Conservation (phyloP, 2,113 vertebrate genomes). For the Guaruba guarouba region DNA sequence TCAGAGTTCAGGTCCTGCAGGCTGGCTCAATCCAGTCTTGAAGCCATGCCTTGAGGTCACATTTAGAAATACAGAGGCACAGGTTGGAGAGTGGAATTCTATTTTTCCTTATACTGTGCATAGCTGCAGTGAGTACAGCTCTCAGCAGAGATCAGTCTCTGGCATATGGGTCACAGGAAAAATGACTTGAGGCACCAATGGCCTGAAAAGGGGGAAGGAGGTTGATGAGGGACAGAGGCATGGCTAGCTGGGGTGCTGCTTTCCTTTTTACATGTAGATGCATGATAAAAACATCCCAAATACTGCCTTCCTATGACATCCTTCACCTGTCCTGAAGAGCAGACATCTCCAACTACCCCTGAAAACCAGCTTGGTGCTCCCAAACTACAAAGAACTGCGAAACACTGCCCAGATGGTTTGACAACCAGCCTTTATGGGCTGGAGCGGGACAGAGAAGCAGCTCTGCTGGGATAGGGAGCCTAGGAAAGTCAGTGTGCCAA, state of each 20-base stretch:
- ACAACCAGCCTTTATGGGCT: neutral
- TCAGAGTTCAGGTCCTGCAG: neutral
- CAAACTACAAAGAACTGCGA: neutral
- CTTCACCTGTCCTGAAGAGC: fast-evolving
- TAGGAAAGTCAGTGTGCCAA: neutral
- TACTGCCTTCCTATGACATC: neutral
- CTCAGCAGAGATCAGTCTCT: neutral
- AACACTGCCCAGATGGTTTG: neutral
- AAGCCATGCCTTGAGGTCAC: neutral
- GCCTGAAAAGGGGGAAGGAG: neutral
- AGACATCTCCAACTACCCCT: neutral
- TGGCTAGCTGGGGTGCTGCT: neutral
- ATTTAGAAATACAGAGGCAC: neutral
- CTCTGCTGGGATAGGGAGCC: neutral
- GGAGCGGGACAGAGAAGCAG: neutral
- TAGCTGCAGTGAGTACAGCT: neutral
- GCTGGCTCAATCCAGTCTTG: neutral
- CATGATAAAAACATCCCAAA: neutral
- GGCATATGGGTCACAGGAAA: neutral
- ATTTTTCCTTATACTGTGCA: neutral
- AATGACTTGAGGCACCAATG: neutral
- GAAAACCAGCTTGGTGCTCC: neutral
- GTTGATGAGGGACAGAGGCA: neutral
- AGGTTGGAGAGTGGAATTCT: neutral
- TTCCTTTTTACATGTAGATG: neutral